Conservation (phyloP, 2,797 vertebrate species). For the Cetoscarus ocellatus region DNA sequence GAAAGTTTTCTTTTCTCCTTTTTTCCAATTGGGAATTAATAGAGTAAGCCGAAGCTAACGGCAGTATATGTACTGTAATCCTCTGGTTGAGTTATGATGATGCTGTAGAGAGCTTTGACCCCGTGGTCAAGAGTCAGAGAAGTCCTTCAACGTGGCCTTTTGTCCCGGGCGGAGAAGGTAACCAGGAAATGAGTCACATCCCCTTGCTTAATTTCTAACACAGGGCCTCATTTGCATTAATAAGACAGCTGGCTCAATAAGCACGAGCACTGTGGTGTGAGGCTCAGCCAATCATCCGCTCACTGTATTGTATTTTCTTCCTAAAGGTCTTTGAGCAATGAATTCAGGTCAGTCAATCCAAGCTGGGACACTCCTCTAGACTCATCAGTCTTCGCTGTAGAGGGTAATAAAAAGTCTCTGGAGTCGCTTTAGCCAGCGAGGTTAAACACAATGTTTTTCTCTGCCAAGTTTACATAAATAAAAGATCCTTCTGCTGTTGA, state of each 20-base stretch:
- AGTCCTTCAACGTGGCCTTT: background rate
- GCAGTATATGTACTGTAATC: background rate
- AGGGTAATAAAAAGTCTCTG: background rate
- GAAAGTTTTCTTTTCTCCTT: conserved; percentile 7
- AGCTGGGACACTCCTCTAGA: conserved; percentile 5
- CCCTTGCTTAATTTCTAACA: conserved; percentile 14
- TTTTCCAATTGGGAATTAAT: conserved; percentile 18
- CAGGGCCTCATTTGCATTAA: conserved; percentile 30
- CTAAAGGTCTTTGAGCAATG: conserved; percentile 6
- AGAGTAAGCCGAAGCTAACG: conserved; percentile 21
- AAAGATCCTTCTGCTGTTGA: background rate
- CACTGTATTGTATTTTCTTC: conserved; percentile 4
- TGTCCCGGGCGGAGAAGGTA: background rate
- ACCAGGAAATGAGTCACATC: conserved; percentile 25
- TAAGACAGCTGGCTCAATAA: conserved; percentile 9
- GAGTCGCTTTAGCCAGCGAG: background rate
- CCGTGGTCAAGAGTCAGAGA: background rate
- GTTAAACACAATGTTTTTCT: background rate
- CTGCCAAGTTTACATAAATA: background rate
- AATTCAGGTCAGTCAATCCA: conserved; percentile 10
- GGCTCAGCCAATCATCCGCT: conserved; percentile 13
- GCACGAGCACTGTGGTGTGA: conserved; percentile 8
- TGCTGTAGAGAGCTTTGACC: conserved; percentile 6
- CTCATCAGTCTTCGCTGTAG: background rate
- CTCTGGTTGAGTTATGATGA: conserved; percentile 4